These are phyloP conservation scores for Anoplius nigerrimus DNA, from an alignment of 2,888 invertebrate genomes.

Conservation along the genomic window DNA sequence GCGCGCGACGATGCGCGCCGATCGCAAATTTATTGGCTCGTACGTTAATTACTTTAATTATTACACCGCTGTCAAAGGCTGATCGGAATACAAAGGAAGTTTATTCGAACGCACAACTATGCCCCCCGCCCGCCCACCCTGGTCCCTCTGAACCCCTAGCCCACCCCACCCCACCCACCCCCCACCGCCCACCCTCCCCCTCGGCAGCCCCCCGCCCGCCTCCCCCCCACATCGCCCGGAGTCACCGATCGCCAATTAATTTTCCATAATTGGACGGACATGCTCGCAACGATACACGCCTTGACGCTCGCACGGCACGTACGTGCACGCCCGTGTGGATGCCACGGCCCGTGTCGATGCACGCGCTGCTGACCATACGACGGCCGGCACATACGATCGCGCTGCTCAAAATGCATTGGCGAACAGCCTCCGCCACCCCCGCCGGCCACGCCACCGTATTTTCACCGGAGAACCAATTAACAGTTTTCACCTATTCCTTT, in stretches of 20 bases:
- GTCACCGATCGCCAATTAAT: slow-evolving; percentile 73
- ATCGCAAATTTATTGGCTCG: slow-evolving; percentile 66
- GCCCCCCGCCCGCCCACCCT: no score
- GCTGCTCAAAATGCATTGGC: slow-evolving; percentile 49
- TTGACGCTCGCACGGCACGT: slow-evolving; percentile 41
- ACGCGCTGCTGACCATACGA: slow-evolving; percentile 6
- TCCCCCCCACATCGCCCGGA: slow-evolving; percentile 66
- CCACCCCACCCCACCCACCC: no score
- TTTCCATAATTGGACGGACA: slow-evolving; percentile 74
- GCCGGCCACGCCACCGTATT: slow-evolving; percentile 55
- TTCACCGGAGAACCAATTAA: slow-evolving; percentile 68
- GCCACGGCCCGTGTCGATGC: slow-evolving; percentile 14
- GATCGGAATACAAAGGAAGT: slow-evolving; percentile 70
- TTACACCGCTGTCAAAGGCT: slow-evolving; percentile 71
- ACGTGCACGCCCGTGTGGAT: slow-evolving; percentile 1
- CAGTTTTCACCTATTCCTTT: slow-evolving; percentile 66
- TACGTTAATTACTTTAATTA: slow-evolving; percentile 73
- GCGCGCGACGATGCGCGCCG: slow-evolving; percentile 35
- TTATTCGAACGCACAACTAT: slow-evolving; percentile 63
- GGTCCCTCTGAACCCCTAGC: no score
- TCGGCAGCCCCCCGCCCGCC: no score
- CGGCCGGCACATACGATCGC: neutral
- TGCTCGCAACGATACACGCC: slow-evolving; percentile 50
- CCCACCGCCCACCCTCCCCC: no score
- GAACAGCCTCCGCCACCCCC: slow-evolving; percentile 24